phyloP scores from a whole-genome alignment of 2,113 vertebrate species.

The Clupea harengus region DNA sequence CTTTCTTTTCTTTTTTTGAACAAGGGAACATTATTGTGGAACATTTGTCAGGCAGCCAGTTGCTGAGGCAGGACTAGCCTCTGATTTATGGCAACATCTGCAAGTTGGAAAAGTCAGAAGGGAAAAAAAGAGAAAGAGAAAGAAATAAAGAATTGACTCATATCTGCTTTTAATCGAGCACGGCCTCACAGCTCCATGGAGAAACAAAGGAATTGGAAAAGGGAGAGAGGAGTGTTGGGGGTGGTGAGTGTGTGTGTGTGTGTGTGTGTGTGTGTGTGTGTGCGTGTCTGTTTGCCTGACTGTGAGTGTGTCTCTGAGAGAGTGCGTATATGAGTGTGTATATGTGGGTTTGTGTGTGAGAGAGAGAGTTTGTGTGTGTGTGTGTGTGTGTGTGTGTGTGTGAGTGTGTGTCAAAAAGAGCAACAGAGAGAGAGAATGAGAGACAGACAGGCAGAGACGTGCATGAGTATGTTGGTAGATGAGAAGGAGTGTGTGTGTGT shows the following conservation, averaged over 20 bases:
- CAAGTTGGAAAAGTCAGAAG: constrained; percentile 57
- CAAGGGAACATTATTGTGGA: constrained; percentile 71
- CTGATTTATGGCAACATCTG: constrained; percentile 83
- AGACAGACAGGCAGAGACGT: not conserved
- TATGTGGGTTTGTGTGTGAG: not conserved
- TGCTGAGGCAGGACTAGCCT: constrained; percentile 67
- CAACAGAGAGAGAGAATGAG: not conserved
- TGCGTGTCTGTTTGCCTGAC: not conserved
- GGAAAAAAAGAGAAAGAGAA: not conserved
- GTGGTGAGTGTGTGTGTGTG: not conserved
- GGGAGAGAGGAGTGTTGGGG: not conserved
- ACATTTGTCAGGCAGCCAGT: constrained; percentile 80
- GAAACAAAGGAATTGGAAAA: constrained; percentile 47
- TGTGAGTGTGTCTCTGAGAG: not conserved
- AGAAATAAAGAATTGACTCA: constrained; percentile 28
- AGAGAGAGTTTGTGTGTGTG: not conserved
- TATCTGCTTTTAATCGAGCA: constrained; percentile 61
- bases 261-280: not conserved
- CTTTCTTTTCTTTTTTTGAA: constrained; percentile 39
- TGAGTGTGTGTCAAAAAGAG: not conserved
- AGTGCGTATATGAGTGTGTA: not conserved
- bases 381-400: not conserved
- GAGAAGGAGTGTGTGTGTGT: not conserved
- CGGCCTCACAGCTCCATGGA: constrained; percentile 44
- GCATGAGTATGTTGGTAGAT: not conserved